Evolutionary conservation across 2,888 invertebrate species (phyloP).

Genomic region (Drepana falcataria): DNA sequence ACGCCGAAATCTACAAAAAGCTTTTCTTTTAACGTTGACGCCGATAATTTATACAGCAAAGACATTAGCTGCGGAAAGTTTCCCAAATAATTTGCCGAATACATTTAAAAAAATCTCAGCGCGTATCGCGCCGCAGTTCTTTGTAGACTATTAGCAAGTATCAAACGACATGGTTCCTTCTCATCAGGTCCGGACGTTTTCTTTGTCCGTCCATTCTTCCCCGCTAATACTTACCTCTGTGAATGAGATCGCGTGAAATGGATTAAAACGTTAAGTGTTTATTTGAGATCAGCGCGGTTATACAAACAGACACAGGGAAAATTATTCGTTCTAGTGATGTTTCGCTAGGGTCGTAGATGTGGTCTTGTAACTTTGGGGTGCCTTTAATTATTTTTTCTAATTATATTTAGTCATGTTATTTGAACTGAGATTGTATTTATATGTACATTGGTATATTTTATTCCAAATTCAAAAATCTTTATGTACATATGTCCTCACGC

Average conservation of each 20-base stretch:
- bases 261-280: slow-evolving; percentile 72
- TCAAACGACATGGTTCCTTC: slow-evolving; percentile 19
- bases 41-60: too few relatives aligned
- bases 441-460: neutral
- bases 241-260: slow-evolving; percentile 66
- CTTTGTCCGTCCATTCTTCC: slow-evolving; percentile 49
- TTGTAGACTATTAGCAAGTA: slow-evolving; percentile 19
- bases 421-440: neutral
- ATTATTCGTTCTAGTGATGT: slow-evolving; percentile 62
- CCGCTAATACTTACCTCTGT: slow-evolving; percentile 38
- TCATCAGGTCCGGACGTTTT: slow-evolving; percentile 10
- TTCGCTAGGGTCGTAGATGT: slow-evolving; percentile 15
- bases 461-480: neutral
- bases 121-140: too few relatives aligned
- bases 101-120: too few relatives aligned
- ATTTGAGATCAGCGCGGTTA: slow-evolving; percentile 61
- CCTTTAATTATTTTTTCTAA: slow-evolving; percentile 18
- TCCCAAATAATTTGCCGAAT: too few relatives aligned
- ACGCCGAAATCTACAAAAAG: too few relatives aligned
- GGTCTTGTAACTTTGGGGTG: neutral
- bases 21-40: too few relatives aligned
- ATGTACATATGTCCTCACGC: too few relatives aligned
- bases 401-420: slow-evolving; percentile 4
- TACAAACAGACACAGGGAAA: slow-evolving; percentile 60
- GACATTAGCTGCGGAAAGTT: too few relatives aligned